Percentiles rank a stretch among this genome's conserved stretches.
phyloP scores from a whole-genome alignment of 1,140 invertebrate genomes.

The Listronotus bonariensis region DNA sequence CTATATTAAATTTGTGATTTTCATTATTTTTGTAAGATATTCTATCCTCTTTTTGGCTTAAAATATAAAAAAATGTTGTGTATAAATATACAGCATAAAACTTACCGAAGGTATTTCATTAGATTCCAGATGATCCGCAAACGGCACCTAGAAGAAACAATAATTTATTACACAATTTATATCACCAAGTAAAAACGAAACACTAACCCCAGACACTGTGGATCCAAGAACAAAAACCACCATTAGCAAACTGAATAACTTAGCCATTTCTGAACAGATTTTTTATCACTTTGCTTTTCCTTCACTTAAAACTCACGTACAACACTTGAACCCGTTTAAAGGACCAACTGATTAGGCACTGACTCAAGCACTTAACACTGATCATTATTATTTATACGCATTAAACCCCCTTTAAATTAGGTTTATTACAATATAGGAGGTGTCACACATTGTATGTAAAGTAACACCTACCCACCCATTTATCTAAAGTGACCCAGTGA shows the following conservation, averaged over 20 bases:
- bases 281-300: background rate
- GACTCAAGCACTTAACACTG: background rate
- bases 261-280: too few relatives aligned
- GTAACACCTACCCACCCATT: constrained; percentile 29
- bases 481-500: constrained; percentile 36
- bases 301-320: background rate
- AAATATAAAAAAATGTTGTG: too few relatives aligned
- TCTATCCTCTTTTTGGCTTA: too few relatives aligned
- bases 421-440: constrained; percentile 26
- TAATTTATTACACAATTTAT: background rate
- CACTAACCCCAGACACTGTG: constrained; percentile 22
- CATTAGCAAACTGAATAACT: constrained; percentile 7
- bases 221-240: constrained; percentile 3
- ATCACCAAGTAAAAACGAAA: background rate
- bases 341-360: background rate
- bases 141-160: constrained; percentile 23
- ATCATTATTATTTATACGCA: constrained; percentile 27
- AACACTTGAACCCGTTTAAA: constrained; percentile 1
- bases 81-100: too few relatives aligned
- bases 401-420: constrained; percentile 17
- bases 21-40: too few relatives aligned
- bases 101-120: constrained; percentile 24
- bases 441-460: constrained; percentile 38
- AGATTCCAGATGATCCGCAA: constrained; percentile 4
- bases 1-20: too few relatives aligned